These are phyloP conservation scores for Parnassius orleans DNA, from an alignment of 2,888 invertebrate species.

Conservation along the genomic window DNA sequence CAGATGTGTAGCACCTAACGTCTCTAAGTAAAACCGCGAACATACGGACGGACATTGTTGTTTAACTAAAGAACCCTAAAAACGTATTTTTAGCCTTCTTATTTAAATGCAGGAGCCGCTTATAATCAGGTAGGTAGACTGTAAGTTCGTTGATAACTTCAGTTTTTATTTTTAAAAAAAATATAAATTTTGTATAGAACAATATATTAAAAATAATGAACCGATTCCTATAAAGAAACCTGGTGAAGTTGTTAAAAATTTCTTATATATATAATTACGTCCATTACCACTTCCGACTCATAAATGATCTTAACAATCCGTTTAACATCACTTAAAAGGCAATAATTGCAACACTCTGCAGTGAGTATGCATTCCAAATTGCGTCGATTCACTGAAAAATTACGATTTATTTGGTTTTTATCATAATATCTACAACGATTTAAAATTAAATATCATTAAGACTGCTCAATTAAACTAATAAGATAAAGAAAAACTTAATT, in stretches of 20 bases:
- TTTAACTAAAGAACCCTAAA: too few relatives aligned
- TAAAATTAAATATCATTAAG: not conserved
- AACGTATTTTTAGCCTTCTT: too few relatives aligned
- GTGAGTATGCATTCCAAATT: not conserved
- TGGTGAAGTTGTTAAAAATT: slow-evolving; percentile 4
- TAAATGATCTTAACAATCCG: slow-evolving; percentile 10
- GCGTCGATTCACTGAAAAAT: not conserved
- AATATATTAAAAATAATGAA: slow-evolving; percentile 2
- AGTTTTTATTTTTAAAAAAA: too few relatives aligned
- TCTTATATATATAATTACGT: slow-evolving; percentile 13
- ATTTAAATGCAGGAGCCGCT: too few relatives aligned
- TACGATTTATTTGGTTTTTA: not conserved
- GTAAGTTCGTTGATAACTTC: too few relatives aligned
- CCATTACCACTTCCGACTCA: slow-evolving; percentile 16
- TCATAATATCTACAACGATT: not conserved
- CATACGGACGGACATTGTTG: too few relatives aligned
- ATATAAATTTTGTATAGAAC: too few relatives aligned
- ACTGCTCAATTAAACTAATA: not conserved
- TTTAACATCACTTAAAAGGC: slow-evolving; percentile 5
- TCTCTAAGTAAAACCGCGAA: too few relatives aligned
- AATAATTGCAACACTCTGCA: not conserved
- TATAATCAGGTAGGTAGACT: too few relatives aligned
- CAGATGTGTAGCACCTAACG: too few relatives aligned
- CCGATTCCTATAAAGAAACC: slow-evolving; percentile 2
- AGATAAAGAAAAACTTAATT: not conserved